Evolutionary conservation across 2,888 invertebrate genomes (phyloP).

Genomic region (Troides oblongomaculatus): DNA sequence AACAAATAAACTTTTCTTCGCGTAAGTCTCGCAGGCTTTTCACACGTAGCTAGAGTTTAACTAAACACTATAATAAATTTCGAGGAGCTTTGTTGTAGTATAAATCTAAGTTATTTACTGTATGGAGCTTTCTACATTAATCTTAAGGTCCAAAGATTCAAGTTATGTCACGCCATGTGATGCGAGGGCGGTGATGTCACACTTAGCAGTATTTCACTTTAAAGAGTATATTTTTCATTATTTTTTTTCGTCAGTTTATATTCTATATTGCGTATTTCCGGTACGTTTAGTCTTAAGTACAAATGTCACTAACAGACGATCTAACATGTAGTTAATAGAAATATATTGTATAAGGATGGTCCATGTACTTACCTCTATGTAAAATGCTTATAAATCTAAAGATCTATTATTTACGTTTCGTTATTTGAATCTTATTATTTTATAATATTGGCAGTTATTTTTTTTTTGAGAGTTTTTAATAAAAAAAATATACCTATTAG

Average conservation of each 20-base stretch:
- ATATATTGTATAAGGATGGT: slow-evolving; percentile 63
- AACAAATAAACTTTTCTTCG: background rate
- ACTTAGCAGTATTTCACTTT: slow-evolving; percentile 66
- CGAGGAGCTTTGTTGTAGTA: slow-evolving; percentile 61
- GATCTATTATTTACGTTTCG: slow-evolving; percentile 37
- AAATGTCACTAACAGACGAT: slow-evolving; percentile 67
- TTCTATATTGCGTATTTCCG: slow-evolving; percentile 48
- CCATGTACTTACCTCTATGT: slow-evolving; percentile 69
- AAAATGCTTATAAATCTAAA: slow-evolving; percentile 33
- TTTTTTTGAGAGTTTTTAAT: background rate
- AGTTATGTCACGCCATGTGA: slow-evolving; percentile 53
- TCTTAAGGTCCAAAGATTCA: slow-evolving; percentile 72
- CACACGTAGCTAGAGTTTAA: slow-evolving; percentile 53
- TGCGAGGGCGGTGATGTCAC: slow-evolving; percentile 52
- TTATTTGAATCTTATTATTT: slow-evolving; percentile 24
- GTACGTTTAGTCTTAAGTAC: slow-evolving; percentile 65
- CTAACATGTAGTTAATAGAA: slow-evolving; percentile 55
- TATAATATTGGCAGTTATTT: slow-evolving; percentile 10
- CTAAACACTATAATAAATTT: slow-evolving; percentile 50
- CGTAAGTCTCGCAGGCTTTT: slow-evolving; percentile 9
- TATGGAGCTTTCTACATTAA: slow-evolving; percentile 63
- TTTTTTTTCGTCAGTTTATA: slow-evolving; percentile 39
- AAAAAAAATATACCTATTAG: background rate
- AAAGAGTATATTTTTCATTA: slow-evolving; percentile 40
- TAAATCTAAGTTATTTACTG: slow-evolving; percentile 53